Conservation (phyloP, 1,140 invertebrate species). For the Anastrepha obliqua region DNA sequence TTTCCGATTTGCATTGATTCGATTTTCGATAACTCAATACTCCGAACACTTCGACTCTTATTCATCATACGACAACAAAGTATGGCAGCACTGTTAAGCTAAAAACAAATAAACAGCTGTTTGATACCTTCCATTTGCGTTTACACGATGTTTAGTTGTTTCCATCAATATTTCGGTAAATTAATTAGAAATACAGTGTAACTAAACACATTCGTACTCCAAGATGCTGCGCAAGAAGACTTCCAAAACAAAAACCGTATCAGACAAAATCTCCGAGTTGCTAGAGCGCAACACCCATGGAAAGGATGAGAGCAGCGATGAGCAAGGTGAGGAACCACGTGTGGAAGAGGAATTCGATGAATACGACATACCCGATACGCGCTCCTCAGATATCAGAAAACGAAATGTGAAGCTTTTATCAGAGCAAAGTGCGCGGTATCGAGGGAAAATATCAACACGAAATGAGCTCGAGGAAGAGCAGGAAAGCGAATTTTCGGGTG, state of each 20-base stretch:
- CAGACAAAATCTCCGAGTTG: constrained; percentile 65
- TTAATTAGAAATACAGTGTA: background rate
- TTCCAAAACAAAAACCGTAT: constrained; percentile 64
- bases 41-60: background rate
- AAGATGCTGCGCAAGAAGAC: constrained; percentile 67
- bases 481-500: constrained; percentile 54
- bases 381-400: constrained; percentile 79
- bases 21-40: background rate
- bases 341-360: constrained; percentile 74
- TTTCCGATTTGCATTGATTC: too few species aligned
- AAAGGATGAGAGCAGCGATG: constrained; percentile 55
- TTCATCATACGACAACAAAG: too few species aligned
- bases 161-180: background rate
- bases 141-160: background rate
- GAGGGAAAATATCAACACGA: constrained; percentile 80
- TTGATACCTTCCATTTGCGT: background rate
- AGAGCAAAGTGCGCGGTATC: constrained; percentile 83
- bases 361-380: constrained; percentile 76
- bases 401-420: constrained; percentile 80
- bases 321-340: constrained; percentile 61
- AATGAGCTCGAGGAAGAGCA: constrained; percentile 74
- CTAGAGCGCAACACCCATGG: constrained; percentile 6
- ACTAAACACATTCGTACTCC: background rate
- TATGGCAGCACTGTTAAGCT: background rate
- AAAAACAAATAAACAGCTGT: constrained; percentile 25